Conservation (phyloP, 2,888 invertebrate genomes). For the Drosophila gaucha region DNA sequence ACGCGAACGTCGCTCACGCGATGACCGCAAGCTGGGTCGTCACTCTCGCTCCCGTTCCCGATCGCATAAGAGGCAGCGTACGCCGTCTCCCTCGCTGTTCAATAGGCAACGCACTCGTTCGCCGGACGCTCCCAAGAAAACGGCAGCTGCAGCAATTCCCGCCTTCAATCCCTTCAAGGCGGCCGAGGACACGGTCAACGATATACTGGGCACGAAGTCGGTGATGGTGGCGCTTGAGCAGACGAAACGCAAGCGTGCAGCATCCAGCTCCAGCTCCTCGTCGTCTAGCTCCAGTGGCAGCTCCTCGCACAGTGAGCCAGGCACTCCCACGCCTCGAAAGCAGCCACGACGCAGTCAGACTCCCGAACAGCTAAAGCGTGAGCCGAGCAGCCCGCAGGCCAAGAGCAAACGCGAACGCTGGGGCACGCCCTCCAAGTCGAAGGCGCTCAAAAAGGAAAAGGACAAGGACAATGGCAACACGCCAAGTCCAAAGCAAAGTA, state of each 20-base stretch:
- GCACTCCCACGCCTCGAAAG: conserved; percentile 50
- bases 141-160: conserved; percentile 12
- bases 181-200: conserved; percentile 68
- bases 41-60: conserved; percentile 50
- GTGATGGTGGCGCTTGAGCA: conserved; percentile 67
- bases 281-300: conserved; percentile 43
- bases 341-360: conserved; percentile 49
- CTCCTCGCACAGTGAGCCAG: conserved; percentile 47
- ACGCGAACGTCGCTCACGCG: conserved; percentile 29
- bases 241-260: conserved; percentile 50
- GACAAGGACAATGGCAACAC: conserved; percentile 45
- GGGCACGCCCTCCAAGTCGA: conserved; percentile 56
- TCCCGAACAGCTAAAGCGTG: conserved; percentile 41
- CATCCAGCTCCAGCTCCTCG: conserved; percentile 55
- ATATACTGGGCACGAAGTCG: conserved; percentile 67
- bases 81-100: neutral
- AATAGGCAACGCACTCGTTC: conserved; percentile 40
- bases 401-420: conserved; percentile 43
- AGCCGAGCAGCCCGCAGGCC: conserved; percentile 36
- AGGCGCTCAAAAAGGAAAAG: conserved; percentile 18
- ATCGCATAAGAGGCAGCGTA: conserved; percentile 25
- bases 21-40: too few relatives aligned
- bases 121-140: conserved; percentile 44
- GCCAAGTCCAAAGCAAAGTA: conserved; percentile 48
- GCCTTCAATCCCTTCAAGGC: conserved; percentile 78